A percentile compares a stretch with the other conserved stretches of the same genome.
Evolutionary conservation across 2,113 vertebrate genomes (phyloP).

Genomic region (Fukomys damarensis): DNA sequence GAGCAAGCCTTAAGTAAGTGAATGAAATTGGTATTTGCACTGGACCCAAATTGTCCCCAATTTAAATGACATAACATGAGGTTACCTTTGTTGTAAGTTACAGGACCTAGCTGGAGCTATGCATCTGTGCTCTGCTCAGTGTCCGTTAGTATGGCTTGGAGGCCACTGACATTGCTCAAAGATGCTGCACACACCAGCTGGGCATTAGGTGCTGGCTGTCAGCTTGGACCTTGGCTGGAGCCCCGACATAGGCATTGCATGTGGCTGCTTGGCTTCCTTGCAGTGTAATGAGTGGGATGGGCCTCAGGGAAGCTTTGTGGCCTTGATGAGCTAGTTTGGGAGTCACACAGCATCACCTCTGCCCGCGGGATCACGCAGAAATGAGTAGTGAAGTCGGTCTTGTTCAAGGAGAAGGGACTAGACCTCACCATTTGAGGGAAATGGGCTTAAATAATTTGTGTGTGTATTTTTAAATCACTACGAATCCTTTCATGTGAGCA

Average conservation of each 20-base stretch:
- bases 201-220: background rate
- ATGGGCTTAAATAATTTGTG: background rate
- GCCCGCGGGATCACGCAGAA: background rate
- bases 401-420: background rate
- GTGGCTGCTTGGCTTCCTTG: background rate
- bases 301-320: background rate
- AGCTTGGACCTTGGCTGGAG: background rate
- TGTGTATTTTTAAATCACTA: background rate
- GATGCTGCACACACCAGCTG: background rate
- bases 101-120: background rate
- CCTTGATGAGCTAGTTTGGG: background rate
- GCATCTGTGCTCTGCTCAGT: background rate
- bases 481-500: background rate
- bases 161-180: background rate
- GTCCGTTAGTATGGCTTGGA: background rate
- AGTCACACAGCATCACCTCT: background rate
- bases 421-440: background rate
- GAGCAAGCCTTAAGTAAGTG: background rate
- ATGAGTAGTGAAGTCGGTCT: background rate
- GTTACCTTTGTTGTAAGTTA: background rate
- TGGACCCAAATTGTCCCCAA: background rate
- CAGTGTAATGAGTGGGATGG: background rate
- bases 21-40: background rate
- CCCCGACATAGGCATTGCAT: background rate
- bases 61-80: background rate